Conservation (phyloP, 1,140 invertebrate species). For the Drosophila orosa region DNA sequence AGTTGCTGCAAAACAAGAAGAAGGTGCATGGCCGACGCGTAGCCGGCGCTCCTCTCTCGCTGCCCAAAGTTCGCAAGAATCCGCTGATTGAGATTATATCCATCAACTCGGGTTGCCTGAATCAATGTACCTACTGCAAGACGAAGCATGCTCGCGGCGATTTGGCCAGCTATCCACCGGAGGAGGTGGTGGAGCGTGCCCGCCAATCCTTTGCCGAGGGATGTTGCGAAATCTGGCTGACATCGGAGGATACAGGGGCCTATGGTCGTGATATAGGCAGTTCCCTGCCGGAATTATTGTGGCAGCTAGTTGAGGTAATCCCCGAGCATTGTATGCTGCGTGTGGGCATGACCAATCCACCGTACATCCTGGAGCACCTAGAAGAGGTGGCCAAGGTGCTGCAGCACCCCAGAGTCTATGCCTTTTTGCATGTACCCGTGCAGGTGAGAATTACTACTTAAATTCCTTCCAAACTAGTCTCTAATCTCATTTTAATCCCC, state of each 20-base stretch:
- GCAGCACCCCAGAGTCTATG: constrained; percentile 94
- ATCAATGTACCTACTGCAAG: constrained; percentile 99
- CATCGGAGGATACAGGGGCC: constrained; percentile 98
- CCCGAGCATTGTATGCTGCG: constrained; percentile 95
- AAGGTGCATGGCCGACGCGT: constrained; percentile 91
- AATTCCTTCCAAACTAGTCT: accelerated
- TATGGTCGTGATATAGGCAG: constrained; percentile 97
- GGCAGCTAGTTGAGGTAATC: constrained; percentile 94
- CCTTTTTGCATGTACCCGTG: constrained; percentile 98
- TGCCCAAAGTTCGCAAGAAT: constrained; percentile 98
- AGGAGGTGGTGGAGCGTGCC: constrained; percentile 92
- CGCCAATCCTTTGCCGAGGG: constrained; percentile 95
- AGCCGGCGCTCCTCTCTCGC: constrained; percentile 92
- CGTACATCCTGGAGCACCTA: constrained; percentile 98
- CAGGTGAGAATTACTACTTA: constrained; percentile 85
- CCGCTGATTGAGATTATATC: constrained; percentile 98
- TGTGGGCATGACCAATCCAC: constrained; percentile 99
- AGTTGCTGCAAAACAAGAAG: constrained; percentile 93
- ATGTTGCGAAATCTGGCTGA: constrained; percentile 98
- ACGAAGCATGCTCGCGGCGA: constrained; percentile 99
- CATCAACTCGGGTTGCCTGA: constrained; percentile 98
- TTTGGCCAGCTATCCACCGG: constrained; percentile 95
- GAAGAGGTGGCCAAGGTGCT: constrained; percentile 96
- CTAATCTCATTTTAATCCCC: background rate
- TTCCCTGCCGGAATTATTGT: constrained; percentile 93